Conservation (phyloP, 1,140 invertebrate species). For the Ceratoteleas bidentatus region DNA sequence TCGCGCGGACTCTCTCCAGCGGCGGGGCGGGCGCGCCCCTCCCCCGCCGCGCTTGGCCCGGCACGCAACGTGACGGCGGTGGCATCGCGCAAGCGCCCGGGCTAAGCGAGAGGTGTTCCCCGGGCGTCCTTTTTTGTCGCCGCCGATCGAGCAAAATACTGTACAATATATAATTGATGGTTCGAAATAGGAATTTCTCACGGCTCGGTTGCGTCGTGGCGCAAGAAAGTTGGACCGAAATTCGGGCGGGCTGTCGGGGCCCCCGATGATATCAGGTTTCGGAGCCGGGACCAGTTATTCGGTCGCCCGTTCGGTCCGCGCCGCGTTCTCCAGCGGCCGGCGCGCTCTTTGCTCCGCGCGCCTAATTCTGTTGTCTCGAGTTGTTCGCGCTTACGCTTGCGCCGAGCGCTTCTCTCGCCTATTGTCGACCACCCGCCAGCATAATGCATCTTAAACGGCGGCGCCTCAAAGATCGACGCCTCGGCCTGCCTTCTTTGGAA, state of each 20-base stretch:
- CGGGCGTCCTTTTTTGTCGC: conserved; percentile 52
- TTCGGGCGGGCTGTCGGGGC: conserved; percentile 45
- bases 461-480: conserved; percentile 81
- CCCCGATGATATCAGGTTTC: conserved; percentile 65
- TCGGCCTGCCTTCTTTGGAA: conserved; percentile 75
- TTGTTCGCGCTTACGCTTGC: conserved; percentile 50
- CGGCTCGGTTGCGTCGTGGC: conserved; percentile 49
- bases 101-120: conserved; percentile 18
- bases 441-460: conserved; percentile 82
- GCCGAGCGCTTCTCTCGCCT: conserved; percentile 66
- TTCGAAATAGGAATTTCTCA: conserved; percentile 64
- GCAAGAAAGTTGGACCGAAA: conserved; percentile 61
- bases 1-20: no score
- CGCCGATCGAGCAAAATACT: conserved; percentile 43
- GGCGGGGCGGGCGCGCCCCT: no score
- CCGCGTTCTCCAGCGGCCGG: conserved; percentile 5
- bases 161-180: conserved; percentile 64
- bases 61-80: conserved; percentile 3
- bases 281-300: conserved; percentile 46
- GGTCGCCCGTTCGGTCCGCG: conserved; percentile 12
- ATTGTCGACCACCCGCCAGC: conserved; percentile 77
- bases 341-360: conserved; percentile 30
- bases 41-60: no score
- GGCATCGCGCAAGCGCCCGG: conserved; percentile 4
- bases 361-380: conserved; percentile 62